These are phyloP conservation scores for Athripsodes cinereus DNA, from an alignment of 2,888 invertebrate species.

Conservation along the genomic window DNA sequence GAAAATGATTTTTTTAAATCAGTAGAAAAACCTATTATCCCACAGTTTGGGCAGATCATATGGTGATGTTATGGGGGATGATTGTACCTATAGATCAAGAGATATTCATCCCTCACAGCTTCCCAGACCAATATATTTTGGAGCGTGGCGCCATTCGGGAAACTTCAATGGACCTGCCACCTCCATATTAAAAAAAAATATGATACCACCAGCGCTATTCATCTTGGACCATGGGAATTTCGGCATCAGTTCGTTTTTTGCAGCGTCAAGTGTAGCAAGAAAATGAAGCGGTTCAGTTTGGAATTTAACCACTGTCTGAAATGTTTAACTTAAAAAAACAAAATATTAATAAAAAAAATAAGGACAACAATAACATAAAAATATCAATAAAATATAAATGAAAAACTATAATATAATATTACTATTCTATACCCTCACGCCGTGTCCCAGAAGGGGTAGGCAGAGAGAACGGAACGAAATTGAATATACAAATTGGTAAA, in stretches of 20 bases:
- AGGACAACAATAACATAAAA: no score
- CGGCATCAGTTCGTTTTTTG: conserved; percentile 26
- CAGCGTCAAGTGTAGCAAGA: conserved; percentile 13
- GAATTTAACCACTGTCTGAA: no score
- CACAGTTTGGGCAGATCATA: not conserved
- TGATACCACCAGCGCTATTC: conserved; percentile 18
- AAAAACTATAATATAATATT: no score
- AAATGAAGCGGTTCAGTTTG: not conserved
- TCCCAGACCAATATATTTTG: conserved; percentile 26
- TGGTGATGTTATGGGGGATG: not conserved
- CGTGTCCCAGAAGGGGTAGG: no score
- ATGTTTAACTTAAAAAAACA: no score
- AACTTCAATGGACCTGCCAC: conserved; percentile 19
- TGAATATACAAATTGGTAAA: no score
- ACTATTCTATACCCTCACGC: no score
- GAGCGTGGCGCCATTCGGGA: conserved; percentile 26
- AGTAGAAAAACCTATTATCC: no score
- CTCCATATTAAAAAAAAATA: conserved; percentile 18
- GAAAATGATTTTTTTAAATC: no score
- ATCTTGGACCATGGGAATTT: conserved; percentile 27
- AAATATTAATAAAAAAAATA: no score
- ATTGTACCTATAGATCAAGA: not conserved
- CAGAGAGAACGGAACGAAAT: no score
- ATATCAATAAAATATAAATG: no score
- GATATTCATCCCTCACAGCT: conserved; percentile 9